Base-by-base conservation (phyloP, 2,797 vertebrate genomes). In the Tamandua tetradactyla region DNA sequence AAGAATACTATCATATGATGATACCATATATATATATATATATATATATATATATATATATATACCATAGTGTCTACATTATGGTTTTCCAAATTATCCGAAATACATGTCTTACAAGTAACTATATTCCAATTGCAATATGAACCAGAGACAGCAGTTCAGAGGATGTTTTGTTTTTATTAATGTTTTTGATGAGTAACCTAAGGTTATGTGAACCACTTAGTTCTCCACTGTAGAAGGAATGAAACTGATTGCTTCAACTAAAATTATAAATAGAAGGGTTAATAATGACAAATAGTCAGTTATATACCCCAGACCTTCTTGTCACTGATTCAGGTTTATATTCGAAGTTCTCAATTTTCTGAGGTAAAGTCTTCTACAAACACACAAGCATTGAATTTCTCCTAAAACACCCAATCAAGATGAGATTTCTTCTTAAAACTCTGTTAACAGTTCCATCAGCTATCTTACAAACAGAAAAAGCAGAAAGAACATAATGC, bases 301-400 rank as follows among this genome's bases (percentile, higher is more conserved):
- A n/a, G 3, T 59, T n/a, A 52, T 3, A 49, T 20, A 52, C 72
- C 0, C 8, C n/a, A 81, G 72, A 13, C 14, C 23, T n/a, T 82
- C 79, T 42, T 44, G 25, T 62, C 75, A 66, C 17, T 47, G n/a
- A 74, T 79, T 87, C 61, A 95, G 20, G 68, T 81, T 94, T 87
- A 61, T 55, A 64, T 87, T 37, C 4, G 35, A 86, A 37, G 0
- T 20, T 80, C 52, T 94, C 12, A n/a, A n/a, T 37, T 94, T 95
- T 85, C 57, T 71, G 69, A 81, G 47, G 22, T 9, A 40, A 71
- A 42, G 69, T 82, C 23, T 69, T 78, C 62, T 75, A 62, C 27
- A 78, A 93, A 69, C 4, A 57, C 5, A 72, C 1, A 61, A 30
- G 17, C 32, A 32, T 49, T 93, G 68, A 11, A 72, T 93, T 80